Percentiles rank a stretch among this genome's conserved stretches.
phyloP scores from a whole-genome alignment of 2,113 vertebrate species.

The Stegostoma tigrinum region DNA sequence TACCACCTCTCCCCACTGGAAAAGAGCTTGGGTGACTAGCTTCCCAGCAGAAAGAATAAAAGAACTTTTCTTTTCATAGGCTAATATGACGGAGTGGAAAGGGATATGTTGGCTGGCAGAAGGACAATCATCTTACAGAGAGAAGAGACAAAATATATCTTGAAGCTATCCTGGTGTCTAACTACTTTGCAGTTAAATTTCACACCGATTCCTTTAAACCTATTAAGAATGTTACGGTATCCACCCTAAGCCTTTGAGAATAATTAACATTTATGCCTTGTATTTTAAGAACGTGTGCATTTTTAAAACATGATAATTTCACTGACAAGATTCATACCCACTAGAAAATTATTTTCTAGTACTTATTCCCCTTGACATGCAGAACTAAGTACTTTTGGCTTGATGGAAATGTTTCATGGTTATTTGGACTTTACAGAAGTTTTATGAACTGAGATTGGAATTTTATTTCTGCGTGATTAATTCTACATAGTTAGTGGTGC shows the following conservation, averaged over 20 bases:
- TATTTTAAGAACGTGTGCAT: neutral
- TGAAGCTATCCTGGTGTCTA: neutral
- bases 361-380: neutral
- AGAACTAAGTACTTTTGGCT: neutral
- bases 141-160: neutral
- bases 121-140: neutral
- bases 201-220: neutral
- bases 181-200: neutral
- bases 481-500: no score
- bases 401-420: neutral
- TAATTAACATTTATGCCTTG: neutral
- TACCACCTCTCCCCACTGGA: neutral
- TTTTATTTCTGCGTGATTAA: neutral
- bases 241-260: neutral
- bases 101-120: neutral
- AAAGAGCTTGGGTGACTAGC: neutral
- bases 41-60: neutral
- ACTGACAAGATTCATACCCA: neutral
- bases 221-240: neutral
- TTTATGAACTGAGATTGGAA: neutral
- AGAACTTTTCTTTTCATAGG: neutral
- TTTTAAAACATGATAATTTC: neutral
- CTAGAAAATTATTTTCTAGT: neutral
- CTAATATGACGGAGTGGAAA: neutral
- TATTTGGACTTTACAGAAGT: neutral